phyloP scores from a whole-genome alignment of 2,113 vertebrate species.

The Sterrhoptilus dennistouni region DNA sequence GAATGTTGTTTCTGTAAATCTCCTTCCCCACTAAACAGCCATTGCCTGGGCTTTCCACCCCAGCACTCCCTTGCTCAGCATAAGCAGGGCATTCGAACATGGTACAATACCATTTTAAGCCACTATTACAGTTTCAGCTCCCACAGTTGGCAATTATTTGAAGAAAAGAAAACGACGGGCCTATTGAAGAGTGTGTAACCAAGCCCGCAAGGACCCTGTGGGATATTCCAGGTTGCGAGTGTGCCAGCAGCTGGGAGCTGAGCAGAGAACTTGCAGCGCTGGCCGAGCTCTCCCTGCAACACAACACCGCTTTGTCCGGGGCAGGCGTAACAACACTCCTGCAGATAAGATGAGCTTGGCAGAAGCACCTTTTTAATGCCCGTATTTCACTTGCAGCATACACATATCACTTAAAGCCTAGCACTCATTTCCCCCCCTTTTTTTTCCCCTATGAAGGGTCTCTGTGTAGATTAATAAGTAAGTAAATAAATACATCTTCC shows the following conservation, averaged over 20 bases:
- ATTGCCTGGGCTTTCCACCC: background rate
- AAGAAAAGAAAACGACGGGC: background rate
- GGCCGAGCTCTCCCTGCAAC: background rate
- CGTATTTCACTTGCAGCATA: background rate
- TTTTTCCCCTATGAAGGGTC: accelerated
- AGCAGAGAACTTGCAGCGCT: background rate
- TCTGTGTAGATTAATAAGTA: background rate
- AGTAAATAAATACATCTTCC: background rate
- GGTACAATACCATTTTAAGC: background rate
- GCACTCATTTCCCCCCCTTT: background rate
- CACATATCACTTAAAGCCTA: background rate
- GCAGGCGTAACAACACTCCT: background rate
- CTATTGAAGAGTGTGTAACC: background rate
- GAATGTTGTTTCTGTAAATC: background rate
- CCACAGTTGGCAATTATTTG: background rate
- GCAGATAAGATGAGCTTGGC: background rate
- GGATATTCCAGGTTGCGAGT: background rate
- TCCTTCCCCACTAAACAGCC: background rate
- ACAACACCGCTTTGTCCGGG: background rate
- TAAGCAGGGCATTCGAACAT: background rate
- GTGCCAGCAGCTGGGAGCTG: background rate
- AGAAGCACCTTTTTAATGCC: background rate
- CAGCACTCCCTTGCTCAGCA: background rate
- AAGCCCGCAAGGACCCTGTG: background rate
- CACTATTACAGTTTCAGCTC: background rate